Evolutionary conservation across 1,140 invertebrate species (phyloP).

Genomic region (roundworm (Caenorhabditis elegans)): DNA sequence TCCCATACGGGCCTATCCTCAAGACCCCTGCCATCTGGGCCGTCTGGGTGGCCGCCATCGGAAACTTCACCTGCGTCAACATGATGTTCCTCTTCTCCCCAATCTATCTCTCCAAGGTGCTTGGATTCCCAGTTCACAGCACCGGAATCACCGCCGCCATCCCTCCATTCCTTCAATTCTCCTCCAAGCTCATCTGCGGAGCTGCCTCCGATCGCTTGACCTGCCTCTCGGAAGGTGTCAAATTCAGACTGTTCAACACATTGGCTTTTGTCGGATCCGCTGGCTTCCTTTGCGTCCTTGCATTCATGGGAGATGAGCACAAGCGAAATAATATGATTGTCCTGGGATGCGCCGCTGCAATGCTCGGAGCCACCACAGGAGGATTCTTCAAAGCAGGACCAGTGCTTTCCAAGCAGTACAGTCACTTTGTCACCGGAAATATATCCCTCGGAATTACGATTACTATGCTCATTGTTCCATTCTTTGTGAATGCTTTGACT

Average conservation of each 20-base stretch:
- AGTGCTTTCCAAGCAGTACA: conserved; percentile 62
- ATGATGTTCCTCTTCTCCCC: conserved; percentile 65
- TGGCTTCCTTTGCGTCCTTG: conserved; percentile 55
- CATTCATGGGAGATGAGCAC: conserved; percentile 53
- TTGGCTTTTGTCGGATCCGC: conserved; percentile 59
- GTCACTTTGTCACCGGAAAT: conserved; percentile 64
- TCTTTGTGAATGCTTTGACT: conserved; percentile 53
- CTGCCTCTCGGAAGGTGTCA: conserved; percentile 61
- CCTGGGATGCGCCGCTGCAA: conserved; percentile 57
- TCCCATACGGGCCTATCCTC: conserved; percentile 57
- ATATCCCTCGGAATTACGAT: conserved; percentile 61
- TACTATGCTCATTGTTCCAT: conserved; percentile 61
- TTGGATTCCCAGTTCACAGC: conserved; percentile 56
- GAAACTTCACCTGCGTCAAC: conserved; percentile 60
- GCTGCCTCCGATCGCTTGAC: conserved; percentile 47
- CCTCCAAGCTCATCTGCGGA: conserved; percentile 57
- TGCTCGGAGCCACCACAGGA: conserved; percentile 61
- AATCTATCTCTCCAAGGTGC: conserved; percentile 55
- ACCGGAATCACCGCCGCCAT: conserved; percentile 63
- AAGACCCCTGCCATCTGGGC: conserved; percentile 62
- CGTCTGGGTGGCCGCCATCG: conserved; percentile 61
- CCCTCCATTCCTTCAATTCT: conserved; percentile 62
- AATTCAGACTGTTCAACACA: conserved; percentile 62
- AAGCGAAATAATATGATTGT: conserved; percentile 53
- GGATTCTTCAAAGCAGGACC: conserved; percentile 66